These are phyloP conservation scores for Pachydiplax longipennis DNA, from an alignment of 2,888 invertebrate species.

Conservation along the genomic window DNA sequence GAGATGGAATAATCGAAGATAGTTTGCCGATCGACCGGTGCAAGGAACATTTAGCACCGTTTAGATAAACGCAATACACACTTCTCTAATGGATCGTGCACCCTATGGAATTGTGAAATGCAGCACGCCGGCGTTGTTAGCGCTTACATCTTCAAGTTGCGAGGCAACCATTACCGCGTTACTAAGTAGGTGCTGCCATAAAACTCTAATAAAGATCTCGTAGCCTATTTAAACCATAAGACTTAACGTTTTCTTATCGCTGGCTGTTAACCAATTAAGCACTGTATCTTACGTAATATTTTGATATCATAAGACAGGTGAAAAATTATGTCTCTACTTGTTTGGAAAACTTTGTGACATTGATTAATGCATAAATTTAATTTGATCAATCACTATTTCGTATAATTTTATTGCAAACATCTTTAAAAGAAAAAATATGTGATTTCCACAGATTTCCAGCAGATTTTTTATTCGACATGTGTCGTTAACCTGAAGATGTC, in stretches of 20 bases:
- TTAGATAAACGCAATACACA: neutral
- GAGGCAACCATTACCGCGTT: neutral
- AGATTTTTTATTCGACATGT: too few species aligned
- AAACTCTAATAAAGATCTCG: neutral
- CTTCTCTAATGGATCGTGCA: neutral
- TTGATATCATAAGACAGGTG: too few species aligned
- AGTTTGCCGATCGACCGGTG: neutral
- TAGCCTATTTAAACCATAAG: neutral
- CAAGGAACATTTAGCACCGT: neutral
- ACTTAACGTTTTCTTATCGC: neutral
- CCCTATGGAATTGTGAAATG: neutral
- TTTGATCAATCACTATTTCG: too few species aligned
- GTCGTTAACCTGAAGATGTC: too few species aligned
- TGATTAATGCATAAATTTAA: too few species aligned
- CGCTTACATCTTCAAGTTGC: neutral
- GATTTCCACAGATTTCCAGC: too few species aligned
- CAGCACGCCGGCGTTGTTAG: neutral
- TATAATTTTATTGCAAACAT: too few species aligned
- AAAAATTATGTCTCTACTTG: too few species aligned
- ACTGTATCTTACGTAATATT: too few species aligned
- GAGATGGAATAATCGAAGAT: neutral
- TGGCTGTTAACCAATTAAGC: too few species aligned
- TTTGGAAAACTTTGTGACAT: too few species aligned
- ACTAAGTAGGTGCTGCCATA: neutral
- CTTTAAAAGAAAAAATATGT: too few species aligned